Evolutionary conservation across 2,888 invertebrate genomes (phyloP).

Genomic region (Aphrophora alni): DNA sequence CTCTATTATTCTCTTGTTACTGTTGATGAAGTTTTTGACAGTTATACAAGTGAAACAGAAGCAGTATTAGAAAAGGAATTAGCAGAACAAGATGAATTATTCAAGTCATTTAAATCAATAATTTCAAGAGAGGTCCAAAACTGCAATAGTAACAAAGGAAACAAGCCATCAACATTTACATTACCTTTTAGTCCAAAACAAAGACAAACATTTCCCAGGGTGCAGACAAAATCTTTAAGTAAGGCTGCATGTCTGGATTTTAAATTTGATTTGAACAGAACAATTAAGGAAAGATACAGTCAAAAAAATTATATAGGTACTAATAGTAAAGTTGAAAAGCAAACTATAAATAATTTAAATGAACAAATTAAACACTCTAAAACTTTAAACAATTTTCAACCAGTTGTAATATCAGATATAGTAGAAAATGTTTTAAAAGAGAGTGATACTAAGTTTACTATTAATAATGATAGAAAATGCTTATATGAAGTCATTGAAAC

Average conservation of each 20-base stretch:
- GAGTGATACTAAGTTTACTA: background rate
- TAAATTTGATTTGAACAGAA: background rate
- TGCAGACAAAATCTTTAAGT: background rate
- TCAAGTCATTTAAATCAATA: slow-evolving; percentile 61
- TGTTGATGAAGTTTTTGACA: slow-evolving; percentile 53
- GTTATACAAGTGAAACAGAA: slow-evolving; percentile 58
- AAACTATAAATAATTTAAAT: background rate
- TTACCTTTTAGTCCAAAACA: slow-evolving; percentile 22
- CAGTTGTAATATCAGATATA: background rate
- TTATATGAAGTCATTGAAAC: background rate
- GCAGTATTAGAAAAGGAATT: slow-evolving; percentile 62
- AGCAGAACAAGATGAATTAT: slow-evolving; percentile 62
- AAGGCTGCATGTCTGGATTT: background rate
- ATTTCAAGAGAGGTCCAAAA: slow-evolving; percentile 54
- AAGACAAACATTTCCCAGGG: background rate
- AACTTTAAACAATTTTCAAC: background rate
- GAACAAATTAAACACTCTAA: background rate
- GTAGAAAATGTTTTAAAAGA: background rate
- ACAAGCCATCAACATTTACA: slow-evolving; percentile 29
- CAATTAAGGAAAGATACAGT: background rate
- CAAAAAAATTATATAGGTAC: background rate
- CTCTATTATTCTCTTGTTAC: slow-evolving; percentile 52
- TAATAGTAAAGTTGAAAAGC: background rate
- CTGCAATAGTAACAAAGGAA: slow-evolving; percentile 16
- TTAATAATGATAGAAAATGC: background rate